These are phyloP conservation scores for Cephonodes hylas DNA, from an alignment of 2,888 invertebrate genomes.

Conservation along the genomic window DNA sequence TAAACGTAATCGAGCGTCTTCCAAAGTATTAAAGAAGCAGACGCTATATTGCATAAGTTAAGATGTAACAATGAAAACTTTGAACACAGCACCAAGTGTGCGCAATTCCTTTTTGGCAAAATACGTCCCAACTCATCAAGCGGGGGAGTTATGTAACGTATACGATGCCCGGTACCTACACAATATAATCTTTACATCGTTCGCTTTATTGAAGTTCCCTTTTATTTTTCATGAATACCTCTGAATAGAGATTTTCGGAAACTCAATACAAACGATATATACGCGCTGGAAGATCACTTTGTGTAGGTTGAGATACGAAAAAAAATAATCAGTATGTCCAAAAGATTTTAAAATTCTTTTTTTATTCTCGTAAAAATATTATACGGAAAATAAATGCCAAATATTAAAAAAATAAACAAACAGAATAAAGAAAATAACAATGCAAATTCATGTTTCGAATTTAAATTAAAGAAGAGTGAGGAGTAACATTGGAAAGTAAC, in stretches of 20 bases:
- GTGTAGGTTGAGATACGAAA: background rate
- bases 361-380: too few relatives aligned
- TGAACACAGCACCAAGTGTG: conserved; percentile 70
- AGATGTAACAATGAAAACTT: conserved; percentile 79
- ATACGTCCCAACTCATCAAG: conserved; percentile 59
- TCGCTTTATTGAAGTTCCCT: conserved; percentile 4
- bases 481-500: too few relatives aligned
- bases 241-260: background rate
- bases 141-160: conserved; percentile 52
- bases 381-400: too few relatives aligned
- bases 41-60: conserved; percentile 79
- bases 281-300: background rate
- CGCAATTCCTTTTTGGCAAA: conserved; percentile 66
- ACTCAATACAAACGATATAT: background rate
- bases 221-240: background rate
- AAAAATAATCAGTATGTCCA: background rate
- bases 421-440: too few relatives aligned
- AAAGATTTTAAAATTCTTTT: too few relatives aligned
- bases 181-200: conserved; percentile 9
- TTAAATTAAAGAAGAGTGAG: too few relatives aligned
- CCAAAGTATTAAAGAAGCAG: conserved; percentile 79
- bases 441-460: too few relatives aligned
- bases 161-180: conserved; percentile 21
- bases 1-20: conserved; percentile 79
- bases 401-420: too few relatives aligned